These are phyloP conservation scores for Tribolium castaneum DNA, from an alignment of 1,140 invertebrate genomes.

Conservation along the genomic window DNA sequence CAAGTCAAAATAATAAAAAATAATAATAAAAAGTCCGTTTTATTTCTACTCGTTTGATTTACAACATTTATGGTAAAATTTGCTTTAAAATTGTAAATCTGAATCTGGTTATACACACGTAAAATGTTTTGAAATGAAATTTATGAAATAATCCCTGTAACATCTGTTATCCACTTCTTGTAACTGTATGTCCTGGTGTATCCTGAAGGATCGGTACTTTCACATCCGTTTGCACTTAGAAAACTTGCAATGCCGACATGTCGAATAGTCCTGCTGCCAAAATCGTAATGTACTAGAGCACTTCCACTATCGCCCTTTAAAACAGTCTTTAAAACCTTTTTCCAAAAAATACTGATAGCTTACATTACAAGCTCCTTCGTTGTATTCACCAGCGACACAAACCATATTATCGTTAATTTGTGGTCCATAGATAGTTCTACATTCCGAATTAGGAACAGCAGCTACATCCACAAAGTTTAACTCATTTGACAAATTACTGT, in stretches of 20 bases:
- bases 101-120: no score
- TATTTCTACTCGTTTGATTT: no score
- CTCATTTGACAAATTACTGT: neutral
- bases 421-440: neutral
- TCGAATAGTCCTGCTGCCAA: neutral
- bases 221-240: conserved; percentile 7
- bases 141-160: neutral
- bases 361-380: conserved; percentile 13
- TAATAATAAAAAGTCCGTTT: no score
- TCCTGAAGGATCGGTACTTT: conserved; percentile 3
- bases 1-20: no score
- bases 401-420: conserved; percentile 6
- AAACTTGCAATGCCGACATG: neutral
- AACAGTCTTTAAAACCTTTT: neutral
- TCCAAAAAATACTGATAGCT: neutral
- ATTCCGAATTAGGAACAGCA: conserved; percentile 3
- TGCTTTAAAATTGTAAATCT: neutral
- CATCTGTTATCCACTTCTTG: neutral
- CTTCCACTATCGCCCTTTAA: conserved; percentile 5
- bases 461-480: neutral
- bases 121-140: neutral
- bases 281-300: neutral
- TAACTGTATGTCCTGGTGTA: neutral
- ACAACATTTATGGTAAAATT: no score
- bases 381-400: conserved; percentile 3